These are phyloP conservation scores for Lochmaea capreae DNA, from an alignment of 2,888 invertebrate species.

Conservation along the genomic window DNA sequence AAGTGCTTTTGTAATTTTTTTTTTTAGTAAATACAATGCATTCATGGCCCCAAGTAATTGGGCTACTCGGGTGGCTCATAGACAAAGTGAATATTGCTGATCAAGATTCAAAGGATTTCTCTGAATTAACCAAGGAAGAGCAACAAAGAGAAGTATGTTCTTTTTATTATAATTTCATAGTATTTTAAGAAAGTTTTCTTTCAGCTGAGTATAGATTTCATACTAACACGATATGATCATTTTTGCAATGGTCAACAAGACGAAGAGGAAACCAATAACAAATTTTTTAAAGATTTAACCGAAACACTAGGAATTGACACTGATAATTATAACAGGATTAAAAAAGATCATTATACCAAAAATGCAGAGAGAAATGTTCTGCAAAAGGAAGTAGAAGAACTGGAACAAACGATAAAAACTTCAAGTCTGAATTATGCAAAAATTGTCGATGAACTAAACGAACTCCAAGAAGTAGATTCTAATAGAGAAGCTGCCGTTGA, in stretches of 20 bases:
- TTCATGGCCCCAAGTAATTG: conserved; percentile 41
- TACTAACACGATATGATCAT: background rate
- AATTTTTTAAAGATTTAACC: background rate
- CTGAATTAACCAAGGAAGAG: conserved; percentile 27
- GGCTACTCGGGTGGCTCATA: conserved; percentile 38
- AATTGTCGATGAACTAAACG: background rate
- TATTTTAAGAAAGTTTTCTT: background rate
- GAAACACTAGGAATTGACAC: background rate
- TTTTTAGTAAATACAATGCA: conserved; percentile 40
- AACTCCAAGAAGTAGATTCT: conserved; percentile 21
- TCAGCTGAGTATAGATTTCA: background rate
- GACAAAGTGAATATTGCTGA: conserved; percentile 29
- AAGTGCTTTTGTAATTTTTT: background rate
- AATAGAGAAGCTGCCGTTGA: conserved; percentile 27
- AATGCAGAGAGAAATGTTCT: background rate
- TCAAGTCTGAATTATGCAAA: background rate
- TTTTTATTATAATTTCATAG: background rate
- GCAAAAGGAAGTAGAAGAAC: background rate
- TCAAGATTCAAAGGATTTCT: background rate
- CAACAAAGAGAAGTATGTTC: conserved; percentile 13
- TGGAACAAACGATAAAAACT: background rate
- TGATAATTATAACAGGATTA: background rate
- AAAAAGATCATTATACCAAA: background rate
- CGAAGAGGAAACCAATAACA: background rate
- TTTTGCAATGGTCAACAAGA: background rate